These are phyloP conservation scores for Odontamblyopus lacepedii DNA, from an alignment of 2,797 vertebrate genomes.

Conservation along the genomic window DNA sequence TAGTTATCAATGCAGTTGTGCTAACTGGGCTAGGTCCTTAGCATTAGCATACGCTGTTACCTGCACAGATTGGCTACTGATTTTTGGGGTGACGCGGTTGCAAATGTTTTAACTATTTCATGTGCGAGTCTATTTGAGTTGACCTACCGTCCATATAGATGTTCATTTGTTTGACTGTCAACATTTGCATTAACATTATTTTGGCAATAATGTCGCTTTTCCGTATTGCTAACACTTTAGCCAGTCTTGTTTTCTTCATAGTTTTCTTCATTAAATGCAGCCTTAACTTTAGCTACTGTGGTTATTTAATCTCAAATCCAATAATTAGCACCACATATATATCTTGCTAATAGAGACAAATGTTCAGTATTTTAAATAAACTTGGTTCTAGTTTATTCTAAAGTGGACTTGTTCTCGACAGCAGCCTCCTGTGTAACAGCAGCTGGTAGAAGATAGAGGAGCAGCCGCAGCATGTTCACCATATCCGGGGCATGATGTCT, in stretches of 20 bases:
- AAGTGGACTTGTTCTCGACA: constrained; percentile 18
- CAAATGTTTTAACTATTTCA: constrained; percentile 46
- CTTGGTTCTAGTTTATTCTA: neutral
- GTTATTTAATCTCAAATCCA: constrained; percentile 13
- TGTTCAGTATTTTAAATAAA: neutral
- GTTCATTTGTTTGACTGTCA: neutral
- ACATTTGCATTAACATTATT: neutral
- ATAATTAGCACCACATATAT: neutral
- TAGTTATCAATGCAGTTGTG: neutral
- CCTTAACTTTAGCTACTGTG: constrained; percentile 33
- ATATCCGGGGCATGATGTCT: constrained; percentile 73
- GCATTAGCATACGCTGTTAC: constrained; percentile 31
- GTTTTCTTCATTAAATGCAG: constrained; percentile 12
- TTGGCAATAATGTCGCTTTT: neutral
- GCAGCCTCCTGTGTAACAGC: constrained; percentile 42
- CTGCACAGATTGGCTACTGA: constrained; percentile 45
- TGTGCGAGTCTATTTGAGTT: constrained; percentile 8
- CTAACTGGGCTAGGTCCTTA: constrained; percentile 33
- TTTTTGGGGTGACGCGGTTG: constrained; percentile 44
- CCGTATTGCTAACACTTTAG: constrained; percentile 11
- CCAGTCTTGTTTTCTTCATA: constrained; percentile 30
- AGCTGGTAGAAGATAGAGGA: constrained; percentile 40
- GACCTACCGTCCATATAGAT: neutral
- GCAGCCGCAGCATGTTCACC: constrained; percentile 49
- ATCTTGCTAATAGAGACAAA: neutral